Base-by-base conservation (phyloP, 2,113 vertebrate species). In the Xenotilapia longispinis region DNA sequence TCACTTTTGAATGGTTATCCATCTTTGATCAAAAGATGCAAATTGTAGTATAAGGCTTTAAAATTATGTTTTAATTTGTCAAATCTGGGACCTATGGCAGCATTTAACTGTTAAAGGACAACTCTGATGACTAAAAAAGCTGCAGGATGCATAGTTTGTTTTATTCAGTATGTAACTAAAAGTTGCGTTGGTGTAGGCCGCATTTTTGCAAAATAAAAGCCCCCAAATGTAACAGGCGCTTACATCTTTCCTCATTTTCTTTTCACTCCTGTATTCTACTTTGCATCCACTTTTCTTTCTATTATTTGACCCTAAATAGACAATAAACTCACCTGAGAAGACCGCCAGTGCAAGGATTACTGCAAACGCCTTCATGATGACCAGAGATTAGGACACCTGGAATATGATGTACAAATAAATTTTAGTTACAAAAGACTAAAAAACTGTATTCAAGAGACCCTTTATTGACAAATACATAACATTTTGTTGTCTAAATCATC, bases 331-430 rank as follows among this genome's bases (percentile, higher is more conserved):
- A 97, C 97, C 90, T 83, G 96, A 95, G 47, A 96, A 11, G 79
- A 95, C 84, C 3, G 95, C 92, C 19, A 97, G 81, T 4, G 63
- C 88, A 9, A 95, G 13, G 73, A 96, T 63, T 7, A 96, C 90
- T 38, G 91, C 92, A 26, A 94, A 85, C 36, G 83, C 53, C 91
- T 75, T 96, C 97, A 97, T 97, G 94, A 80, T 96, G 94, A 49
- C 15, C 54, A 68, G 51, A 51, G 6, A 49, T 1, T 17, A 65
- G 82, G 53, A 89, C 81, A 93, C 58, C 95, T 96, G 93, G 14
- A 91, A 84, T 57, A 13, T 33, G 15, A 78, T 31, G 10, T 49
- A 9, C 23, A 47, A 75, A 47, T 28, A 17, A 5, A 19, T 47
- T 47, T 47, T 75, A 75, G 23, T 47, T 75, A 47, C 42, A 78